Base-by-base conservation (phyloP, 2,888 invertebrate species). In the Mellilla xanthometata region DNA sequence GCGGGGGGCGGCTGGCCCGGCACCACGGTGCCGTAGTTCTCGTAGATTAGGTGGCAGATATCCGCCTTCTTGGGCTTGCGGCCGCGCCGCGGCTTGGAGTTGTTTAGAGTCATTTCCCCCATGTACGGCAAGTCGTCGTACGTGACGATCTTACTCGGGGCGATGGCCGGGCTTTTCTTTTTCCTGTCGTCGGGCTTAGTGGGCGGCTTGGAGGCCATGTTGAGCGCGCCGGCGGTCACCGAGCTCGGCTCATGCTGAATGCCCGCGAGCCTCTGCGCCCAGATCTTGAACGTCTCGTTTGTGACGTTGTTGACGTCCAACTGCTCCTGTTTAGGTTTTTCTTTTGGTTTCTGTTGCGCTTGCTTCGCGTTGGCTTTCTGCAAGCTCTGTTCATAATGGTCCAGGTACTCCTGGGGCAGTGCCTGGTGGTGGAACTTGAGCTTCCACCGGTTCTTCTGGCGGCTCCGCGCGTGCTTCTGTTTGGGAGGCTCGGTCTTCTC, bases 31-130 rank as follows among this genome's bases (percentile, higher is more conserved):
- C 96, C 97, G 71, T 97, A 97, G 75, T 97, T 97, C 73, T 97
- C 97, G 68, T 97, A 96, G 58, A 97, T 97, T 29, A 97, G 84
- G 68, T 97, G 97, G 57, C 97, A 97, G 56, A 97, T 97, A 68
- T 97, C 97, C 0, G 97, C 96, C 76, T 97, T 97, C 72, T 97
- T 97, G 0, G 97, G 97, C 68, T 97, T 97, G 10, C 97, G 90
- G 0, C 97, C 97, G 50, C 97, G 90, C 24, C 96, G 84, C 0
- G 97, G 97, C 60, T 96, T 95, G 8, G 95, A 95, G 77, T 97
- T 96, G 69, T 96, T 96, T 40, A 97, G 78, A 0, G 96, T 96
- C 91, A 97, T 96, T 75, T 97, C 97, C 0, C 97, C 97, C 96
- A 97, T 97, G 78, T 96, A 97, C 0, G 97, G 97, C 31, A 97